These are phyloP conservation scores for Drosophila macrospina DNA, from an alignment of 2,888 invertebrate genomes.

Conservation along the genomic window DNA sequence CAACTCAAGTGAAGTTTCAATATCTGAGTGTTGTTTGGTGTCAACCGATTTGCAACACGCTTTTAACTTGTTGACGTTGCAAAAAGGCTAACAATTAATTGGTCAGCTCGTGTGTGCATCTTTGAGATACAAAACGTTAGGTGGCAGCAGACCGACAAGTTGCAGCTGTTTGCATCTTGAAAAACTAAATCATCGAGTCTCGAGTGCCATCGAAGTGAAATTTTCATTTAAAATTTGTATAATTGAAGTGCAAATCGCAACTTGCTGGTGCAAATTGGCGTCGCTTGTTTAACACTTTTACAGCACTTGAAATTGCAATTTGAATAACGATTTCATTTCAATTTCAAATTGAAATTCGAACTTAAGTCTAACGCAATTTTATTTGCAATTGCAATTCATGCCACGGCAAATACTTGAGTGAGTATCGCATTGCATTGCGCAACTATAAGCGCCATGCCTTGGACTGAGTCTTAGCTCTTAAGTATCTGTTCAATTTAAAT, in stretches of 20 bases:
- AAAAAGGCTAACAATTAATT: conserved; percentile 60
- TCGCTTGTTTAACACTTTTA: conserved; percentile 62
- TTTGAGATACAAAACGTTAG: conserved; percentile 43
- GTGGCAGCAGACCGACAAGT: conserved; percentile 11
- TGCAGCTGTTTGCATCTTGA: conserved; percentile 20
- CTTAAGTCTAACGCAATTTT: conserved; percentile 36
- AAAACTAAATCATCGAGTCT: conserved; percentile 23
- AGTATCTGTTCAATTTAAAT: conserved; percentile 67
- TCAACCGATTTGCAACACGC: conserved; percentile 28
- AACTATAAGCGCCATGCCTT: conserved; percentile 71
- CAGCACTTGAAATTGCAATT: conserved; percentile 46
- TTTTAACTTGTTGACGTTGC: conserved; percentile 14
- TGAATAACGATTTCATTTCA: conserved; percentile 58
- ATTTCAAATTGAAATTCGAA: conserved; percentile 8
- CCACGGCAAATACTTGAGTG: conserved; percentile 59
- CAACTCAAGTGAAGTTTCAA: conserved; percentile 38
- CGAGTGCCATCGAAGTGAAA: conserved; percentile 50
- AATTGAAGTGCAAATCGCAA: conserved; percentile 58
- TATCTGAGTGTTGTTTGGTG: conserved; percentile 25
- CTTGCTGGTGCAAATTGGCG: conserved; percentile 54
- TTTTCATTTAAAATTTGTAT: conserved; percentile 49
- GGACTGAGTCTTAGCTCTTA: conserved; percentile 60
- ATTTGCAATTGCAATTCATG: conserved; percentile 70
- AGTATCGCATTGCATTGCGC: conserved; percentile 68
- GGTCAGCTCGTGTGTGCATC: conserved; percentile 48